Evolutionary conservation across 1,140 invertebrate genomes (phyloP).

Genomic region (Sitobion miscanthi): DNA sequence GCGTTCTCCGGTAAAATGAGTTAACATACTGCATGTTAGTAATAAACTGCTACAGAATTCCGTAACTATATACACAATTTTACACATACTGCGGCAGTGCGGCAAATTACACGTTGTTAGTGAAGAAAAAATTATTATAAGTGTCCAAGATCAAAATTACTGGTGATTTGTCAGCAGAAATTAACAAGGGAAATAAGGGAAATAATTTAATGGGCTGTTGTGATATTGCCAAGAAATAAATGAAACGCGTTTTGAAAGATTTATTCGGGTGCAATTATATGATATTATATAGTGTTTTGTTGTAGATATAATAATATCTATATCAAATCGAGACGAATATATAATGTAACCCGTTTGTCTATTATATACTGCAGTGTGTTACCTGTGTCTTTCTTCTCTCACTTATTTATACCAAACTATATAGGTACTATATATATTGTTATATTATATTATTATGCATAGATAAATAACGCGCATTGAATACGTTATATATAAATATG

Average conservation of each 20-base stretch:
- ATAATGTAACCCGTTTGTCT: neutral
- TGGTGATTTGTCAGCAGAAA: constrained; percentile 20
- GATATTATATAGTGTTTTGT: constrained; percentile 10
- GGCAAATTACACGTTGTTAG: constrained; percentile 22
- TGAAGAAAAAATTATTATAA: neutral
- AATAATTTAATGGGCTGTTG: constrained; percentile 32
- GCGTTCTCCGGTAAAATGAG: neutral
- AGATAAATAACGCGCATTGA: neutral
- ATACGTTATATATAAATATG: neutral
- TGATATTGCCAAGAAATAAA: constrained; percentile 31
- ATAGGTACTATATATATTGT: neutral
- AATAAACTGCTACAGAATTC: constrained; percentile 41
- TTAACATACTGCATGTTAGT: neutral
- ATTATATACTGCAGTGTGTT: neutral
- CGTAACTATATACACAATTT: neutral
- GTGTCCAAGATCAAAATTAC: neutral
- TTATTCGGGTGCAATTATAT: neutral
- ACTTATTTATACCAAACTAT: neutral
- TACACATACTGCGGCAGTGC: neutral
- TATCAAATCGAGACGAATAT: constrained; percentile 13
- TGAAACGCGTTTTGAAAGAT: constrained; percentile 8
- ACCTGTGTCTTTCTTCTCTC: neutral
- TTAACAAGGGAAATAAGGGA: constrained; percentile 31
- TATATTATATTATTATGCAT: neutral
- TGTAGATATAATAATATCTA: neutral